Percentiles rank a stretch among this genome's conserved stretches.
phyloP scores from a whole-genome alignment of 1,140 invertebrate species.

The Cotesia chilonis region DNA sequence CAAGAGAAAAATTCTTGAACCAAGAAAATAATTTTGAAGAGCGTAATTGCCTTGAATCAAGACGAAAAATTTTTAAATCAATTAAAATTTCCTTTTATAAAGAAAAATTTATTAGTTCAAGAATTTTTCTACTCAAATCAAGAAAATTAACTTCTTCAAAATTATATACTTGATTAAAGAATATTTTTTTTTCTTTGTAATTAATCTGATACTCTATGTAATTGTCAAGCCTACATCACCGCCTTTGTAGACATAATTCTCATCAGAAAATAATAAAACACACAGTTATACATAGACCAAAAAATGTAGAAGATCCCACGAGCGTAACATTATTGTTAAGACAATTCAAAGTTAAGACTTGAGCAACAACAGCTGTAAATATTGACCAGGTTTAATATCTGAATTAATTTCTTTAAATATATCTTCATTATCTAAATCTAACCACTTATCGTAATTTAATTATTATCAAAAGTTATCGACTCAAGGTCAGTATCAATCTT shows the following conservation, averaged over 20 bases:
- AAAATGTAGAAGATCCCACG: too few species aligned
- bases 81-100: too few species aligned
- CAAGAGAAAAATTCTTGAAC: too few species aligned
- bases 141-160: conserved; percentile 48
- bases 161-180: too few species aligned
- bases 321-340: too few species aligned
- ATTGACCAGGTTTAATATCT: conserved; percentile 70
- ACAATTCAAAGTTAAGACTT: conserved; percentile 61
- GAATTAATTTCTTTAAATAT: conserved; percentile 68
- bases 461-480: neutral
- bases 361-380: conserved; percentile 78
- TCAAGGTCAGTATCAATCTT: conserved; percentile 15
- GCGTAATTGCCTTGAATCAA: too few species aligned
- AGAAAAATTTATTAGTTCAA: conserved; percentile 64
- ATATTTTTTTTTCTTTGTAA: too few species aligned
- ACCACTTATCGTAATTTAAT: conserved; percentile 52
- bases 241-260: conserved; percentile 4
- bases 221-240: conserved; percentile 82
- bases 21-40: too few species aligned
- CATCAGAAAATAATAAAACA: too few species aligned
- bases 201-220: conserved; percentile 81
- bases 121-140: conserved; percentile 77
- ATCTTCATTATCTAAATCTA: conserved; percentile 52
- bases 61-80: too few species aligned
- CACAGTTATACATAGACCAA: too few species aligned